Conservation (phyloP, 2,797 vertebrate genomes). For the Threskiornis aethiopicus region DNA sequence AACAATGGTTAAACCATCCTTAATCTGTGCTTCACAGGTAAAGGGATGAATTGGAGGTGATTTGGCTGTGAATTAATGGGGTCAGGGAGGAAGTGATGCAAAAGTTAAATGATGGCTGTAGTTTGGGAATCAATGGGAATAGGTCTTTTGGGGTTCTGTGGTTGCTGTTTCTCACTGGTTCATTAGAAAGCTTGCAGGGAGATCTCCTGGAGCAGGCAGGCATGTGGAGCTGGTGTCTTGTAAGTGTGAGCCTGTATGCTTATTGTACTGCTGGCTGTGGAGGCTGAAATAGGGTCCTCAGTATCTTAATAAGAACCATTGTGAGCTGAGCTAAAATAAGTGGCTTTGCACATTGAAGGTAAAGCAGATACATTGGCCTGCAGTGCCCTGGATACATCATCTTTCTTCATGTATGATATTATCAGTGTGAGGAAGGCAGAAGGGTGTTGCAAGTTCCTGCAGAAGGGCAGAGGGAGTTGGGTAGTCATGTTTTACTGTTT, state of each 20-base stretch:
- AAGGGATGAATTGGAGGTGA: background rate
- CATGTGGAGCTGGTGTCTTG: accelerated
- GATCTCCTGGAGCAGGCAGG: background rate
- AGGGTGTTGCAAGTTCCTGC: background rate
- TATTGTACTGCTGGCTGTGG: background rate
- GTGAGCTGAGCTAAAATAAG: background rate
- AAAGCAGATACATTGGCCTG: background rate
- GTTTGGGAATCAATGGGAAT: background rate
- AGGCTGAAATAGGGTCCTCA: background rate
- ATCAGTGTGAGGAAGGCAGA: background rate
- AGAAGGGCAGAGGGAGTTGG: background rate
- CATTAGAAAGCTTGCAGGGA: background rate
- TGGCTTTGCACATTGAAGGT: background rate
- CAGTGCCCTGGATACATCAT: background rate
- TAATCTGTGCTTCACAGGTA: background rate
- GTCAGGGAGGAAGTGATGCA: background rate
- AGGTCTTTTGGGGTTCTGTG: background rate
- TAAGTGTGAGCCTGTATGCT: accelerated
- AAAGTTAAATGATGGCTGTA: background rate
- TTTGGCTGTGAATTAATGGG: background rate
- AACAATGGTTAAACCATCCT: background rate
- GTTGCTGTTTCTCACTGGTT: background rate
- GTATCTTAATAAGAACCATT: accelerated
- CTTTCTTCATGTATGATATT: accelerated
- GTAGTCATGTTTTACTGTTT: accelerated